Evolutionary conservation across 30 jellyfish, hydroid and myxozoan genomes (phyloP).

Genomic region (Hydra vulgaris): DNA sequence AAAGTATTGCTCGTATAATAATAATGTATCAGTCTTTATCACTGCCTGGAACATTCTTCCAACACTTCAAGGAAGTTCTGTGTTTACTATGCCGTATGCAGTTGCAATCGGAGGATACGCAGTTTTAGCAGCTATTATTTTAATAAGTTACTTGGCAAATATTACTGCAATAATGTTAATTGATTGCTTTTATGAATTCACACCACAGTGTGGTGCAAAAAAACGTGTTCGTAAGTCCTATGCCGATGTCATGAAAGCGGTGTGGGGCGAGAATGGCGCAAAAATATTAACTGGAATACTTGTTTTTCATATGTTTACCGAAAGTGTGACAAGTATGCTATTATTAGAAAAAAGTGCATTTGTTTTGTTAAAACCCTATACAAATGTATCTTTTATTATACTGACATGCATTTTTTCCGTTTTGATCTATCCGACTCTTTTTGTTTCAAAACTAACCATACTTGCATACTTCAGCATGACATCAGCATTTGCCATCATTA

Average conservation of each 20-base stretch:
- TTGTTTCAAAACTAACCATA: constrained; percentile 14
- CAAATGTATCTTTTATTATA: constrained; percentile 12
- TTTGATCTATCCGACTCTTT: constrained; percentile 20
- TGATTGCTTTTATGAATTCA: constrained; percentile 58
- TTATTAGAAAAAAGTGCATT: constrained; percentile 43
- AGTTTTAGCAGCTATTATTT: constrained; percentile 25
- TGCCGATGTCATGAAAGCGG: constrained; percentile 43
- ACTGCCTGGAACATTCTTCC: constrained; percentile 18
- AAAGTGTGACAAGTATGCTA: constrained; percentile 22
- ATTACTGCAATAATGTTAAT: constrained; percentile 43
- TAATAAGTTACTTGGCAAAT: constrained; percentile 40
- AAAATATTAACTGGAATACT: constrained; percentile 29
- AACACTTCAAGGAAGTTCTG: constrained; percentile 1
- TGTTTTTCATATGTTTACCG: constrained; percentile 31
- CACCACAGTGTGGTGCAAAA: constrained; percentile 45
- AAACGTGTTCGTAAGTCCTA: constrained; percentile 49
- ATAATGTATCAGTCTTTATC: constrained; percentile 41
- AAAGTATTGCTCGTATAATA: neutral
- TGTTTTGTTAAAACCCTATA: constrained; percentile 16
- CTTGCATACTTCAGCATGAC: constrained; percentile 42
- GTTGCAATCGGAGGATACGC: constrained; percentile 54
- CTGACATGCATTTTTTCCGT: constrained; percentile 22
- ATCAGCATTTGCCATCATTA: constrained; percentile 3
- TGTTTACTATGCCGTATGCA: constrained; percentile 38
- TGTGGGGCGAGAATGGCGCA: constrained; percentile 53